Base-by-base conservation (phyloP, 2,113 vertebrate species). In the Tetrao urogallus region DNA sequence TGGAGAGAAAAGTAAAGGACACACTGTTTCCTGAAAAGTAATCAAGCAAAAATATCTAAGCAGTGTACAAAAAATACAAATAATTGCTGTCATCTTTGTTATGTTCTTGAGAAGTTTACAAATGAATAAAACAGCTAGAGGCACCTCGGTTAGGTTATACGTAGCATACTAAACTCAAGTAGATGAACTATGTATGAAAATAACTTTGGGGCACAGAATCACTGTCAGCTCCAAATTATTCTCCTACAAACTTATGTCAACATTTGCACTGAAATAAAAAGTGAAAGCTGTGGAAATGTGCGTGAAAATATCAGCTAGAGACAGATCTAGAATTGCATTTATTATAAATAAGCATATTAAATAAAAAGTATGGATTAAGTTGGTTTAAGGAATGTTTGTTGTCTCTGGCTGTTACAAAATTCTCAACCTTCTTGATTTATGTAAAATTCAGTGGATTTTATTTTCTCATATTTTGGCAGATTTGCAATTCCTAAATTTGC, bases 121-220 rank as follows among this genome's bases (percentile, higher is more conserved):
- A 88, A 94, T 91, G 24, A 94, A 86, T 92, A 84, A 93, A 82
- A 80, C 45, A 86, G 36, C 78, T 73, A 92, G 58, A 11, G 91
- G 88, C 79, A 90, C 43, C 48, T 90, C 38, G 79, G 40, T 57
- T 48, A 60, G 17, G 14, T 89, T 92, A 40, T 82, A 79, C 87
- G 25, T 74, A 77, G 63, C 95, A 92, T 78, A 95, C 70, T 88
- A 90, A 92, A 88, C 17, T 86, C 0, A 0, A 83, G 52, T 86
- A 82, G 89, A 90, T 69, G 66, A 88, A 83, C 71, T 92, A 58
- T 67, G 54, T 67, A 82, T 90, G 56, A 87, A 93, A 95, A 95
- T 94, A 93, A 93, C 88, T 94, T 89, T 66, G 52, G 45, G 82
- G 42, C 38, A 77, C 14, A 77, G 79, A 72, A 82, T 81, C 6